phyloP scores from a whole-genome alignment of 2,888 invertebrate genomes.

The Philonicus albiceps region DNA sequence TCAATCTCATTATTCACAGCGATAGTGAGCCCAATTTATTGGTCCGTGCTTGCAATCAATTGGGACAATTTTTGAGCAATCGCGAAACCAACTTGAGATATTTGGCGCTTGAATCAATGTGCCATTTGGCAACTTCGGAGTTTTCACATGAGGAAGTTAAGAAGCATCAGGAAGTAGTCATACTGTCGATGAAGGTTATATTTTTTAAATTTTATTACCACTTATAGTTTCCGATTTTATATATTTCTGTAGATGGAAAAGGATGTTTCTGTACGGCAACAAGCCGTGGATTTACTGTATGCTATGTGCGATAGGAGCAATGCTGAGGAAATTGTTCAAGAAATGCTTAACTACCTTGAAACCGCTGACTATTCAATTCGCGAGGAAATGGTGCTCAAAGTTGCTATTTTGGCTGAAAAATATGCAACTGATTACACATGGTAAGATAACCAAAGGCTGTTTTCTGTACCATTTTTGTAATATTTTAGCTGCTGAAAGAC shows the following conservation, averaged over 20 bases:
- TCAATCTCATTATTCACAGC: constrained; percentile 99
- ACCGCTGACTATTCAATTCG: constrained; percentile 99
- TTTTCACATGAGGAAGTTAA: constrained; percentile 99
- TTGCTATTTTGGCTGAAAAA: constrained; percentile 98
- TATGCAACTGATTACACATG: constrained; percentile 99
- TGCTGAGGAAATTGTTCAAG: constrained; percentile 98
- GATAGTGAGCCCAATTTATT: constrained; percentile 96
- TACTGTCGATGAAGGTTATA: constrained; percentile 89
- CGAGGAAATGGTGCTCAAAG: constrained; percentile 99
- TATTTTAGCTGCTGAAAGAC: not conserved
- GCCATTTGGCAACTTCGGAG: constrained; percentile 97
- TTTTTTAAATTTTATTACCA: not conserved
- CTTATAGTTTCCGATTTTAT: constrained; percentile 25
- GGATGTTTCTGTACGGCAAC: constrained; percentile 96
- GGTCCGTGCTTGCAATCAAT: constrained; percentile 97
- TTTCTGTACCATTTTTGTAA: not conserved
- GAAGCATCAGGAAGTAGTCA: constrained; percentile 99
- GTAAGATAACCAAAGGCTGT: constrained; percentile 66
- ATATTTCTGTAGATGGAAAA: constrained; percentile 81
- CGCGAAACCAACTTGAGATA: constrained; percentile 98
- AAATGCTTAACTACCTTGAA: constrained; percentile 98
- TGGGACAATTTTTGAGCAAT: constrained; percentile 97
- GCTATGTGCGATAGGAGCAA: constrained; percentile 99
- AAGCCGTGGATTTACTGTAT: constrained; percentile 97
- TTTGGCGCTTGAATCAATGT: constrained; percentile 98